Conservation (phyloP, 2,113 vertebrate species). For the Callipepla squamata region DNA sequence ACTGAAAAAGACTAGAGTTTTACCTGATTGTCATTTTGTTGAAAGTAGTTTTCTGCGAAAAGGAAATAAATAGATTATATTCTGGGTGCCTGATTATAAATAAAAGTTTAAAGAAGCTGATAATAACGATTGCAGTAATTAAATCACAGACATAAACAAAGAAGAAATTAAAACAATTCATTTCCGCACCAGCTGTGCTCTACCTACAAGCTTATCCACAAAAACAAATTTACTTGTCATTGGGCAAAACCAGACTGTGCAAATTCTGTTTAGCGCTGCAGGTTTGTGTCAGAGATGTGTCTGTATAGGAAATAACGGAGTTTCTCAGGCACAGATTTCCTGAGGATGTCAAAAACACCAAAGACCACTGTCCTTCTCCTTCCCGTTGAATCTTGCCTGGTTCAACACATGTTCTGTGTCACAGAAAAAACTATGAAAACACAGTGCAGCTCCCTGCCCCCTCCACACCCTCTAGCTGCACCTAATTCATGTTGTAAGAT, state of each 20-base stretch:
- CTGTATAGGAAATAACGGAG: not conserved
- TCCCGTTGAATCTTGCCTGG: fast-evolving
- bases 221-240: slow-evolving; percentile 22
- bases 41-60: slow-evolving; percentile 14
- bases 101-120: slow-evolving; percentile 27
- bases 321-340: not conserved
- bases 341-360: not conserved
- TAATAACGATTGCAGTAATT: slow-evolving; percentile 32
- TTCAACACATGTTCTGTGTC: not conserved
- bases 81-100: not conserved
- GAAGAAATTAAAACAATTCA: slow-evolving; percentile 13
- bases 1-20: not conserved
- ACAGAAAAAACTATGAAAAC: not conserved
- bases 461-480: not conserved
- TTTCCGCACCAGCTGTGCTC: not conserved
- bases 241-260: not conserved
- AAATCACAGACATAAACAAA: slow-evolving; percentile 35
- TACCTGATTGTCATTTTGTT: not conserved
- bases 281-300: not conserved
- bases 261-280: not conserved
- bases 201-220: not conserved
- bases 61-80: not conserved
- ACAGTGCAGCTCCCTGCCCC: not conserved
- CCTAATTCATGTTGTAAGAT: fast-evolving
- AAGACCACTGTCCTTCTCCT: not conserved